Percentiles rank a stretch among this genome's conserved stretches.
phyloP scores from a whole-genome alignment of 2,797 vertebrate species.

The Dallia pectoralis region DNA sequence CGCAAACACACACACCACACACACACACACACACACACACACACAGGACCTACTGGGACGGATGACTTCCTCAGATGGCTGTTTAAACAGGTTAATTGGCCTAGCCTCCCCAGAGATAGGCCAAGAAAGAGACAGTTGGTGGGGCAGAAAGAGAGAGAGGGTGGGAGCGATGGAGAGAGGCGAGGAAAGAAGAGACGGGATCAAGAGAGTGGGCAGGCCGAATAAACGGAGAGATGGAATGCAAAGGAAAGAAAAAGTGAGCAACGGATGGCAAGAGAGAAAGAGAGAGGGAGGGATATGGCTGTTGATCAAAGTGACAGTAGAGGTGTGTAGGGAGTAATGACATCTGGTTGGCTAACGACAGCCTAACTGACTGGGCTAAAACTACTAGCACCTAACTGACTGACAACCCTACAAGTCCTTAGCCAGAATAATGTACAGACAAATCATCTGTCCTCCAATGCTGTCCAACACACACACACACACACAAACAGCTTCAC shows the following conservation, averaged over 20 bases:
- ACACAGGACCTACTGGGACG: slow-evolving; percentile 48
- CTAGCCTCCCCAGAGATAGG: slow-evolving; percentile 58
- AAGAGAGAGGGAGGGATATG: slow-evolving; percentile 41
- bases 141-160: background rate
- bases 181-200: slow-evolving; percentile 41
- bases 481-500: too few relatives aligned
- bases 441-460: background rate
- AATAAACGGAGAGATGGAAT: slow-evolving; percentile 43
- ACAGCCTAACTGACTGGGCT: slow-evolving; percentile 29
- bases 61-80: slow-evolving; percentile 71
- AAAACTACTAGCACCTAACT: background rate
- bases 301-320: slow-evolving; percentile 52
- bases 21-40: too few relatives aligned
- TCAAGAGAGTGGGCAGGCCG: slow-evolving; percentile 30
- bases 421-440: background rate
- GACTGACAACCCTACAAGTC: background rate
- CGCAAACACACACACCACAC: too few relatives aligned
- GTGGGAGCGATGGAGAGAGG: slow-evolving; percentile 14
- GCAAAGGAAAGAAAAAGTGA: slow-evolving; percentile 44
- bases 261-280: slow-evolving; percentile 45
- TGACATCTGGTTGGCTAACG: slow-evolving; percentile 43
- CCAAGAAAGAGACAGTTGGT: background rate
- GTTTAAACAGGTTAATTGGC: slow-evolving; percentile 79
- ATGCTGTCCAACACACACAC: slow-evolving; percentile 11
- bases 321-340: slow-evolving; percentile 45